Conservation (phyloP, 2,113 vertebrate genomes). For the Arenaria interpres region DNA sequence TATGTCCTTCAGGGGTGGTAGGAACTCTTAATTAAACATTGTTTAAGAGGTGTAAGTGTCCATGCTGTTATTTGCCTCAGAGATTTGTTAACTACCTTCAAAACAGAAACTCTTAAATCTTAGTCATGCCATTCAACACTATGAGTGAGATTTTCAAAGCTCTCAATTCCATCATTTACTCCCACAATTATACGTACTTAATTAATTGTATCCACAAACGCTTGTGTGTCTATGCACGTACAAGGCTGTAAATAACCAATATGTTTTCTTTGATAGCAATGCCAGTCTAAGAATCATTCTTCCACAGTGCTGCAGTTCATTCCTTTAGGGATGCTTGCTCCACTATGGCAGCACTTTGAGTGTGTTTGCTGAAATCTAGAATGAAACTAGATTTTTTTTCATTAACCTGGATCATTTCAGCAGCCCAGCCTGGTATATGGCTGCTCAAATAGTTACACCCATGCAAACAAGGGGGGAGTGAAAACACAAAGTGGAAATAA, state of each 20-base stretch:
- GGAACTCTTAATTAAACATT: neutral
- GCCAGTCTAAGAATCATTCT: neutral
- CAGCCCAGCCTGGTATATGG: neutral
- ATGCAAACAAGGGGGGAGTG: neutral
- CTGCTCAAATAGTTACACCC: neutral
- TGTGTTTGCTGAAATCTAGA: neutral
- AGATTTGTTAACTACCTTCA: neutral
- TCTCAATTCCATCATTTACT: neutral
- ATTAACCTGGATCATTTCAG: neutral
- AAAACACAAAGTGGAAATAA: neutral
- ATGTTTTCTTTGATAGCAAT: neutral
- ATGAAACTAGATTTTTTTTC: neutral
- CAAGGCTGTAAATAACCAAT: neutral
- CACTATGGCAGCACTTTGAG: neutral
- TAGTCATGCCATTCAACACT: fast-evolving
- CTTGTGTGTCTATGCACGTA: neutral
- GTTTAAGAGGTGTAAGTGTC: neutral
- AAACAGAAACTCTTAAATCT: neutral
- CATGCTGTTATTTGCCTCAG: neutral
- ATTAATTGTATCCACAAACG: neutral
- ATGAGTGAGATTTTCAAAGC: neutral
- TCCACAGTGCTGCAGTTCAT: neutral
- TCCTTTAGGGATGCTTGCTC: neutral
- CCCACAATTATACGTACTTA: neutral
- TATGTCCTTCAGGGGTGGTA: neutral